These are phyloP conservation scores for Phalacrocorax carbo DNA, from an alignment of 2,113 vertebrate species.

Conservation along the genomic window DNA sequence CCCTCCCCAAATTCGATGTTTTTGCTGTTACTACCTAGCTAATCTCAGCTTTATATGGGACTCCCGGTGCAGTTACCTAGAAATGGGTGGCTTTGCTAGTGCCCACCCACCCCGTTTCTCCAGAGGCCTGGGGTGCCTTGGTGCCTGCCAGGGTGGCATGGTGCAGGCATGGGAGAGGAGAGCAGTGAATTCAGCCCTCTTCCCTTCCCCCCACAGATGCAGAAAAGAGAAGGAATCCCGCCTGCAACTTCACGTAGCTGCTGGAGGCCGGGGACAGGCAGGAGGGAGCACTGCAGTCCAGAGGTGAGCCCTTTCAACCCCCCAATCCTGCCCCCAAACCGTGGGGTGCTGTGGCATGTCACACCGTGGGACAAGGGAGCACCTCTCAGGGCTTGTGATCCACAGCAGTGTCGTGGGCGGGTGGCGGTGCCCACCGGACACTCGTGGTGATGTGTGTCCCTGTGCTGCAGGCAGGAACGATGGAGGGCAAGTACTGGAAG, in stretches of 20 bases:
- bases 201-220: constrained; percentile 69
- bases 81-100: background rate
- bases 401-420: background rate
- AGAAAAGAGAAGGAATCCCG: constrained; percentile 87
- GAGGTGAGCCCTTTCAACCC: constrained; percentile 68
- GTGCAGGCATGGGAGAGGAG: background rate
- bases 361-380: background rate
- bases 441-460: background rate
- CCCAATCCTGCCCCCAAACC: too few species aligned
- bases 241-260: constrained; percentile 86
- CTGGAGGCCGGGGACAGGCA: constrained; percentile 81
- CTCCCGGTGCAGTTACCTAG: background rate
- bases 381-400: background rate
- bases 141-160: background rate
- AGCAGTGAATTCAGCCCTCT: background rate
- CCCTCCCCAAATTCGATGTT: accelerated
- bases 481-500: constrained; percentile 76
- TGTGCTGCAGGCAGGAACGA: constrained; percentile 73
- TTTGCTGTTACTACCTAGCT: background rate
- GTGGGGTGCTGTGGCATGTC: background rate
- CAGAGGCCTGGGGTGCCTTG: too few species aligned
- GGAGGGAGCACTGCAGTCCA: constrained; percentile 76
- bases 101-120: background rate
- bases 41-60: background rate
- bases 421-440: background rate